A percentile compares a stretch with the other conserved stretches of the same genome.
These are phyloP conservation scores for Leucoraja erinaceus DNA, from an alignment of 2,113 vertebrate species.

Conservation along the genomic window DNA sequence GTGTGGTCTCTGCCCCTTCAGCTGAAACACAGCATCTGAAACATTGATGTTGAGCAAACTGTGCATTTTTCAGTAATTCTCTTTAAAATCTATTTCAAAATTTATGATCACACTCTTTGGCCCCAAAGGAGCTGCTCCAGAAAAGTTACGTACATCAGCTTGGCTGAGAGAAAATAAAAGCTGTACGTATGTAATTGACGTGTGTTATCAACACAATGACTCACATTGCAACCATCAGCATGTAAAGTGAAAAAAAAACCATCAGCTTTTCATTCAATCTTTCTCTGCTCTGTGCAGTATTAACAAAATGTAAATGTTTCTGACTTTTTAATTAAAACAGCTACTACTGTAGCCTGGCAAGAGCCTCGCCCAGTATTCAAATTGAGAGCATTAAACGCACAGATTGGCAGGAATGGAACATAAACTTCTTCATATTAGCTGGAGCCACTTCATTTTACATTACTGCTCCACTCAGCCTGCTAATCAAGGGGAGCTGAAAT, in stretches of 20 bases:
- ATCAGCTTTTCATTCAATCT: background rate
- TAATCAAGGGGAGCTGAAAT: background rate
- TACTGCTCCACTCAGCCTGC: background rate
- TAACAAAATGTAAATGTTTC: background rate
- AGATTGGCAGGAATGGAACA: background rate
- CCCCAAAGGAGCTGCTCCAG: background rate
- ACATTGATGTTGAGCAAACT: background rate
- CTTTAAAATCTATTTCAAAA: background rate
- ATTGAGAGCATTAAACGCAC: background rate
- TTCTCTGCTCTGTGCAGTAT: background rate
- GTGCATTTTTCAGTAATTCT: background rate
- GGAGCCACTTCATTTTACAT: background rate
- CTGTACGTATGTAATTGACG: background rate
- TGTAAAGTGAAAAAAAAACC: background rate
- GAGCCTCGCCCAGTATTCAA: background rate
- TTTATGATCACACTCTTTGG: background rate
- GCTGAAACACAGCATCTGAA: background rate
- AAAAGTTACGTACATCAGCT: background rate
- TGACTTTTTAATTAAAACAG: background rate
- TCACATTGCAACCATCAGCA: conserved; percentile 13
- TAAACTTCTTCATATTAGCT: background rate
- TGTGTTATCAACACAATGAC: background rate
- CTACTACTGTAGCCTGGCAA: background rate
- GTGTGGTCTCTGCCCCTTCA: background rate
- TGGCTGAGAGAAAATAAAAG: background rate